Evolutionary conservation across 2,113 vertebrate genomes (phyloP).

Genomic region (Xiphophorus hellerii): DNA sequence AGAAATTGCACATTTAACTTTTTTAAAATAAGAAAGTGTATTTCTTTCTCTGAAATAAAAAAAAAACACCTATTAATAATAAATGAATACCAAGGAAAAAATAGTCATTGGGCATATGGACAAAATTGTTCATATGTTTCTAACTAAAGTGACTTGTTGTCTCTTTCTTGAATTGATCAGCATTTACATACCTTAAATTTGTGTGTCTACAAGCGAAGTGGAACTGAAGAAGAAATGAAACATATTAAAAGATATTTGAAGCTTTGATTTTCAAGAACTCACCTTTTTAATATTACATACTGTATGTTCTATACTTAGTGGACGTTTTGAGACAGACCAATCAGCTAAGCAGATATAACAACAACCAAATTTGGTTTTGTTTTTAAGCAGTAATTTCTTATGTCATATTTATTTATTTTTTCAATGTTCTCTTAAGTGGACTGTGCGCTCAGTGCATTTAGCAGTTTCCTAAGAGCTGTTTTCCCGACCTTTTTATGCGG

Average conservation of each 20-base stretch:
- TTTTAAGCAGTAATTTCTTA: background rate
- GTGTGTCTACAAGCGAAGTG: conserved; percentile 22
- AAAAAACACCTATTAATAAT: background rate
- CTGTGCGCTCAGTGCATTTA: background rate
- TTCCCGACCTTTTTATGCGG: background rate
- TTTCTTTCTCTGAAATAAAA: background rate
- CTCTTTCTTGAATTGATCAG: conserved; percentile 34
- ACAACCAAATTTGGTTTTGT: too few species aligned
- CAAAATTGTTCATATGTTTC: conserved; percentile 1
- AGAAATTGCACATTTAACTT: conserved; percentile 5
- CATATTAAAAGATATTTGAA: too few species aligned
- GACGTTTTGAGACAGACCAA: background rate
- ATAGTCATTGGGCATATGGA: conserved; percentile 6
- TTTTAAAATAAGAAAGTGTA: conserved; percentile 10
- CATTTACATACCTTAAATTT: conserved; percentile 22
- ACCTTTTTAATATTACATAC: too few species aligned
- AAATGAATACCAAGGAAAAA: background rate
- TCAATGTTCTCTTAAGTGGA: background rate
- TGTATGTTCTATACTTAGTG: too few species aligned
- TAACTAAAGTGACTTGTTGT: background rate
- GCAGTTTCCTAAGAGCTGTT: background rate
- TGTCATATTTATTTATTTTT: background rate
- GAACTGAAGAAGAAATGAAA: conserved; percentile 3
- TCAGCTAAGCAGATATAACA: background rate
- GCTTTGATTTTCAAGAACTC: too few species aligned